Base-by-base conservation (phyloP, 2,888 invertebrate species). In the Synergus itoensis region DNA sequence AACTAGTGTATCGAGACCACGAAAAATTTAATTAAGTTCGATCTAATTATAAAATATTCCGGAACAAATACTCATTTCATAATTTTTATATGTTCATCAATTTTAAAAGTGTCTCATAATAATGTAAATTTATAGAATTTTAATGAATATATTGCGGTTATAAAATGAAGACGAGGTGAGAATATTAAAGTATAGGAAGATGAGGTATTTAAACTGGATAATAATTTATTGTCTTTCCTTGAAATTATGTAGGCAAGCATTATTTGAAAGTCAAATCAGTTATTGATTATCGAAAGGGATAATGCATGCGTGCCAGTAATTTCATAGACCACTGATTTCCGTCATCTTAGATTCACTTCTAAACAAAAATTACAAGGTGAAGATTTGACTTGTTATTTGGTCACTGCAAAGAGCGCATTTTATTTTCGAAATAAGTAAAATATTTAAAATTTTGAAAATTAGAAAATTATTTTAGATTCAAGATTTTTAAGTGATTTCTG, bases 241-340 rank as follows among this genome's bases (percentile, higher is more conserved):
- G n/a, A 40, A 14, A 65, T 65, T 40, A 41, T 65, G n/a, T 41
- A 40, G 53, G 36, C 28, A 36, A 53, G 36, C n/a, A 73, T 73
- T 73, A 73, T 73, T 73, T 73, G 73, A 53, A 73, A 73, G 73
- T 53, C 48, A 73, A 73, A 53, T 73, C 4, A 48, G 48, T 73
- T 53, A 45, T 43, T 12, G 45, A 69, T 43, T 14, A 67, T 45
- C 43, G 40, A 43, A 67, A 21, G 21, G 21, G 43, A 67, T 36
- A 73, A 73, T 73, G 4, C n/a, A 73, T 53, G 73, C n/a, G 53
- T 53, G 73, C 53, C 53, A 73, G 53, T 73, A 48, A 73, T 53
- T 73, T 73, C 8, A 73, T 16, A 48, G 48, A 36, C n/a, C 73
- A 53, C 53, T 73, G 73, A 73, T 48, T 73, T 73, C 73, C 48